Percentiles rank a stretch among this genome's conserved stretches.
These are phyloP conservation scores for Euwallacea fornicatus DNA, from an alignment of 1,140 invertebrate genomes.

Conservation along the genomic window DNA sequence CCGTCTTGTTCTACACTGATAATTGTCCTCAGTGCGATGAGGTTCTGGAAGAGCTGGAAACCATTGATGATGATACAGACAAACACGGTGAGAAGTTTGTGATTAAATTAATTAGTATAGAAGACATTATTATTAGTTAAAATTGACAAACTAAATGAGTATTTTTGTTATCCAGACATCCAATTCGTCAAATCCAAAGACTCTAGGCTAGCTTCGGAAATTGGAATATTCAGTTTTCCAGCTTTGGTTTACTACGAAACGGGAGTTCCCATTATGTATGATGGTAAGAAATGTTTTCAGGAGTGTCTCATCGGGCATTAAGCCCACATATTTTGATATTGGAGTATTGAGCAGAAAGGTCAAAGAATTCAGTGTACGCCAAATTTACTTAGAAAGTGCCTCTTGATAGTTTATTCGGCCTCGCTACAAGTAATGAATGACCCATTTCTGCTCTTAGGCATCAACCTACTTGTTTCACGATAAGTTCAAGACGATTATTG, in stretches of 20 bases:
- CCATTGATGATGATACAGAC: constrained; percentile 92
- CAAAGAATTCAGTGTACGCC: too few species aligned
- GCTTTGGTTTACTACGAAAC: constrained; percentile 91
- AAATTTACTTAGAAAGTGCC: neutral
- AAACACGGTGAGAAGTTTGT: constrained; percentile 71
- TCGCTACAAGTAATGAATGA: too few species aligned
- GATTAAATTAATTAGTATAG: too few species aligned
- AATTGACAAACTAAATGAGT: constrained; percentile 1
- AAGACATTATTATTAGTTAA: neutral
- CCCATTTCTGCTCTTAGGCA: too few species aligned
- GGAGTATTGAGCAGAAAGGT: too few species aligned
- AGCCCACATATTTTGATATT: too few species aligned
- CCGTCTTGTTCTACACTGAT: constrained; percentile 91
- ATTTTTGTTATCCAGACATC: constrained; percentile 36
- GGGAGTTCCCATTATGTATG: constrained; percentile 90
- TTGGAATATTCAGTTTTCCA: constrained; percentile 89
- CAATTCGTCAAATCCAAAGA: constrained; percentile 94
- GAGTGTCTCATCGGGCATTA: too few species aligned
- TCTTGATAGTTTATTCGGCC: neutral
- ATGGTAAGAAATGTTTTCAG: constrained; percentile 68
- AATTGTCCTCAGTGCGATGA: constrained; percentile 80
- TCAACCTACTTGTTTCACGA: too few species aligned
- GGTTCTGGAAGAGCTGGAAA: constrained; percentile 87
- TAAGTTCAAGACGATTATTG: too few species aligned
- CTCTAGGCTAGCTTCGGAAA: constrained; percentile 83